Evolutionary conservation across 2,888 invertebrate genomes (phyloP).

Genomic region (Leptinotarsa rubiginosa): DNA sequence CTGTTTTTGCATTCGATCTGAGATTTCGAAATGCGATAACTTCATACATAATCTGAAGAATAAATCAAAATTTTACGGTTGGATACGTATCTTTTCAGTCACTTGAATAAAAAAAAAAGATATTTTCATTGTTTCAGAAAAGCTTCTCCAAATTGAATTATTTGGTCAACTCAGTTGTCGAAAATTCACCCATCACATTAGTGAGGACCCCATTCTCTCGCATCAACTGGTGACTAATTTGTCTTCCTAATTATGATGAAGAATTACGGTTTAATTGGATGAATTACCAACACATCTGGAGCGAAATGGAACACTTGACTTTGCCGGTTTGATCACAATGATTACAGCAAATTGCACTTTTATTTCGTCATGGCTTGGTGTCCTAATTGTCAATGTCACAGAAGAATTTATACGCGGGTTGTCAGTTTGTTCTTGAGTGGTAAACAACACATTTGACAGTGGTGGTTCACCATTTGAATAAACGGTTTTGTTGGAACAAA

Average conservation of each 20-base stretch:
- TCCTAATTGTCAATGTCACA: background rate
- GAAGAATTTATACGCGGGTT: background rate
- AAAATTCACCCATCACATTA: background rate
- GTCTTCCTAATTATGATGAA: constrained; percentile 12
- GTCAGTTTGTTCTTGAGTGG: no score
- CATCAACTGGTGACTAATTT: constrained; percentile 4
- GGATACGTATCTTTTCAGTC: no score
- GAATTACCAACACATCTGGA: constrained; percentile 8
- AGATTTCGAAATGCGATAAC: no score
- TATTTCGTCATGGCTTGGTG: background rate
- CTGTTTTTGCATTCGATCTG: no score
- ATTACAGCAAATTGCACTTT: background rate
- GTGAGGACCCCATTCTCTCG: constrained; percentile 7
- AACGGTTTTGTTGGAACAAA: no score
- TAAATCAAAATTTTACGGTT: background rate
- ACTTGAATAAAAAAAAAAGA: background rate
- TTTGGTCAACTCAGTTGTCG: background rate
- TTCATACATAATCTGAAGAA: background rate
- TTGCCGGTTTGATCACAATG: background rate
- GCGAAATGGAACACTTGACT: constrained; percentile 6
- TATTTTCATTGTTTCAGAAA: background rate
- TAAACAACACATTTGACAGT: no score
- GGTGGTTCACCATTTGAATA: no score
- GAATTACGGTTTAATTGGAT: constrained; percentile 15
- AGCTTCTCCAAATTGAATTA: background rate